Evolutionary conservation across 2,888 invertebrate genomes (phyloP).

Genomic region (Mesochorus sp.): DNA sequence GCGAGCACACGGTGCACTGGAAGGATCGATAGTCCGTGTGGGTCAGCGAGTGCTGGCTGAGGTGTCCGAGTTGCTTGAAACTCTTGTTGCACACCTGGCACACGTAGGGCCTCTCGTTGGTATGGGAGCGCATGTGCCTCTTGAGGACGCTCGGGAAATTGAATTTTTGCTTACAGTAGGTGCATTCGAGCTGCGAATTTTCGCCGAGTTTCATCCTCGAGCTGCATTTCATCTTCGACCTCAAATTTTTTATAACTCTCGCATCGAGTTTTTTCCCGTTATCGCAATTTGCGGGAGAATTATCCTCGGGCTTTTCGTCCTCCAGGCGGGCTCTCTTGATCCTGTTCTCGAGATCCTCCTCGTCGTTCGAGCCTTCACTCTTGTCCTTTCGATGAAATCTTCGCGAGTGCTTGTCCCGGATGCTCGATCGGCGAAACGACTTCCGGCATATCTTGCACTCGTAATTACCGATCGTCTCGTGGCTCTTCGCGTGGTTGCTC

Average conservation of each 20-base stretch:
- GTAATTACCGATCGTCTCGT: constrained; percentile 61
- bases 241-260: constrained; percentile 25
- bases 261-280: constrained; percentile 10
- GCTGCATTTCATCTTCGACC: background rate
- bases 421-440: constrained; percentile 67
- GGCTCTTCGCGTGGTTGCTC: constrained; percentile 72
- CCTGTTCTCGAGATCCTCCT: background rate
- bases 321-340: background rate
- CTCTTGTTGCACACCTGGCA: constrained; percentile 75
- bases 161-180: constrained; percentile 73
- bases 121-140: constrained; percentile 75
- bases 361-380: background rate
- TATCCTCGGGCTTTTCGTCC: background rate
- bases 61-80: constrained; percentile 75
- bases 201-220: constrained; percentile 50
- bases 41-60: constrained; percentile 74
- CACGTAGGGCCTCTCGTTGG: constrained; percentile 75
- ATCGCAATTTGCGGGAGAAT: background rate
- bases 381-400: constrained; percentile 65
- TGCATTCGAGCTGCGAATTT: constrained; percentile 68
- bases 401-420: constrained; percentile 69
- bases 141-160: constrained; percentile 75
- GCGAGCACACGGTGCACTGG: constrained; percentile 69
- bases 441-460: constrained; percentile 70
- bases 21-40: constrained; percentile 74